These are phyloP conservation scores for Hydropsyche tenuis DNA, from an alignment of 1,140 invertebrate species.

Conservation along the genomic window DNA sequence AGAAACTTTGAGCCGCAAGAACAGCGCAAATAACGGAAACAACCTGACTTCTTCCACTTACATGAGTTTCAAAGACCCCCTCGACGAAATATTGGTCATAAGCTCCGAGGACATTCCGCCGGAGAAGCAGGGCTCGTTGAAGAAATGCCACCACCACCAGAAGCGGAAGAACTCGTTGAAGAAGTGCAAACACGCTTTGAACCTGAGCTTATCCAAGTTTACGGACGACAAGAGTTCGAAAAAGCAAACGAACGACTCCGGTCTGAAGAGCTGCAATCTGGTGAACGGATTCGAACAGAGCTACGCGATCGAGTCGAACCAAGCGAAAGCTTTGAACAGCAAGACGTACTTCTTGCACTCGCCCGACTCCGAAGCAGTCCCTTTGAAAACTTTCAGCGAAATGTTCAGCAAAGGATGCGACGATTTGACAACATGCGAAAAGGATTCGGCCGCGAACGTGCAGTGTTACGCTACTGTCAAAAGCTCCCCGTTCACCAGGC, in stretches of 20 bases:
- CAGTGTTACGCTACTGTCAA: conserved; percentile 58
- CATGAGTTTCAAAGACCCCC: conserved; percentile 59
- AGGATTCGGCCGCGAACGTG: conserved; percentile 54
- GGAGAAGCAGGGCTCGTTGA: conserved; percentile 46
- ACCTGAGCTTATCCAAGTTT: conserved; percentile 45
- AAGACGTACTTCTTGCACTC: conserved; percentile 48
- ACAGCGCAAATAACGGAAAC: conserved; percentile 31
- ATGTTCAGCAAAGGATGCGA: conserved; percentile 52
- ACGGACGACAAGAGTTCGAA: conserved; percentile 37
- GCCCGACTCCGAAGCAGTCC: conserved; percentile 55
- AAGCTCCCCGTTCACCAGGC: conserved; percentile 52
- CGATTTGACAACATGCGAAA: conserved; percentile 43
- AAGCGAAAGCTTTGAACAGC: conserved; percentile 50
- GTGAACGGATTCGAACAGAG: conserved; percentile 51
- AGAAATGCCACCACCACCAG: conserved; percentile 44
- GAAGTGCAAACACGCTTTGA: conserved; percentile 49
- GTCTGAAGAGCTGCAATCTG: conserved; percentile 43
- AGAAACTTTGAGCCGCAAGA: conserved; percentile 42
- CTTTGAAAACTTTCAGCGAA: conserved; percentile 57
- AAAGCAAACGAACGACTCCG: conserved; percentile 30
- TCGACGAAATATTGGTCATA: conserved; percentile 61
- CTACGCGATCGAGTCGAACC: conserved; percentile 55
- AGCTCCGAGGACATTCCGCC: conserved; percentile 60
- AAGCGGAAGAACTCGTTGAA: conserved; percentile 49
- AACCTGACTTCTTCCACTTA: conserved; percentile 59